Percentiles rank a stretch among this genome's conserved stretches.
phyloP scores from a whole-genome alignment of 37 sponge, comb jelly and placozoan species.

The Corticium candelabrum region DNA sequence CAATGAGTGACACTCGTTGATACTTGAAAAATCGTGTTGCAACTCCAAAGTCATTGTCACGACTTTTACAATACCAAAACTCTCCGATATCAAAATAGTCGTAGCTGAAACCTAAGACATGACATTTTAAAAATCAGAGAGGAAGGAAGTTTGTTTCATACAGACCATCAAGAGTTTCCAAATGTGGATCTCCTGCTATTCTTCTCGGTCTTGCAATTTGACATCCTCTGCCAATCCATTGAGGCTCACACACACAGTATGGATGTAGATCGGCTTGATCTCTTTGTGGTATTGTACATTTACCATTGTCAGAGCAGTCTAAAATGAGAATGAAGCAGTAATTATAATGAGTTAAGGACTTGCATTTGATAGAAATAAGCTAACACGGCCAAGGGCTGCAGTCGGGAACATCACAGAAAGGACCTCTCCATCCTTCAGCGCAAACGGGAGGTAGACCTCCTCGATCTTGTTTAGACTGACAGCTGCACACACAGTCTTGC shows the following conservation, averaged over 20 bases:
- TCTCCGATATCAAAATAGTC: neutral
- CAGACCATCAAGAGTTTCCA: neutral
- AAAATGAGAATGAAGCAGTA: neutral
- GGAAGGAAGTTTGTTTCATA: neutral
- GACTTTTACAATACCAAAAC: neutral
- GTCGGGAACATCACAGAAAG: neutral
- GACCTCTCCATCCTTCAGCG: neutral
- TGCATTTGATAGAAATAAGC: too few relatives aligned
- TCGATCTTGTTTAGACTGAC: neutral
- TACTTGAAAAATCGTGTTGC: neutral
- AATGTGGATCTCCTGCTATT: neutral
- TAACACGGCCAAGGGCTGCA: conserved; percentile 1
- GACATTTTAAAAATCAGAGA: neutral
- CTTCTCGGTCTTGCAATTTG: neutral
- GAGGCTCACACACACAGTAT: neutral
- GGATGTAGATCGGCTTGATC: neutral
- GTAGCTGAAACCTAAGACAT: neutral
- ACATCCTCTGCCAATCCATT: neutral
- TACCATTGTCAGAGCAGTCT: neutral
- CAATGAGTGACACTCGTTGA: neutral
- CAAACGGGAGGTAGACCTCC: neutral
- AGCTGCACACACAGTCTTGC: neutral
- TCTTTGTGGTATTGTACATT: neutral
- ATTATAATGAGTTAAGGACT: too few relatives aligned
- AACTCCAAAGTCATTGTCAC: neutral